A percentile compares a stretch with the other conserved stretches of the same genome.
Evolutionary conservation across 2,888 invertebrate species (phyloP).

Genomic region (Macaria liturata): DNA sequence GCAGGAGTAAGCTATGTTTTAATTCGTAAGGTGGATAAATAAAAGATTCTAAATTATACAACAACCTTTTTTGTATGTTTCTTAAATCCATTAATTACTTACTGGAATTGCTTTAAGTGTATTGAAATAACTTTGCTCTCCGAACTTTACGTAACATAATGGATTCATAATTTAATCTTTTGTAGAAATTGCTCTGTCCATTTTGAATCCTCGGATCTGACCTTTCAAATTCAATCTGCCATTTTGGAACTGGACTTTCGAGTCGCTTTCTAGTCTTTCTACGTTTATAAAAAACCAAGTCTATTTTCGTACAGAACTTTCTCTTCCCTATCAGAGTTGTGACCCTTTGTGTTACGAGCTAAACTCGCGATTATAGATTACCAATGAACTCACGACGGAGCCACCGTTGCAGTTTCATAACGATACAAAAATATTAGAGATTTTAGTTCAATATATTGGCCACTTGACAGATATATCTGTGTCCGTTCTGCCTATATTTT

Average conservation of each 20-base stretch:
- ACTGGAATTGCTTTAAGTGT: no score
- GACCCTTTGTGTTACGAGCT: slow-evolving; percentile 27
- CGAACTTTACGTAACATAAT: neutral
- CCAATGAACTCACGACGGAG: no score
- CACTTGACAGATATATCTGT: no score
- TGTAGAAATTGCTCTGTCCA: neutral
- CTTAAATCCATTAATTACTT: no score
- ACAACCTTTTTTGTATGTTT: no score
- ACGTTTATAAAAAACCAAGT: slow-evolving; percentile 15
- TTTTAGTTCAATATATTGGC: no score
- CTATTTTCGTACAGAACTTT: slow-evolving; percentile 26
- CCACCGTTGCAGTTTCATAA: no score
- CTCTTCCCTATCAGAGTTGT: slow-evolving; percentile 17
- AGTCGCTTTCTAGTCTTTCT: slow-evolving; percentile 24
- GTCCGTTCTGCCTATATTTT: neutral
- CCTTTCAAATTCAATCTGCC: slow-evolving; percentile 19
- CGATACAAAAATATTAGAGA: no score
- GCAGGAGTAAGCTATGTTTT: no score
- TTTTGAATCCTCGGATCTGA: slow-evolving; percentile 2
- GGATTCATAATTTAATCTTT: neutral
- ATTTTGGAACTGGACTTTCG: slow-evolving; percentile 23
- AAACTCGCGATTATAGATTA: slow-evolving; percentile 33
- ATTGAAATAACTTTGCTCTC: no score
- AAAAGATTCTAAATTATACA: no score
- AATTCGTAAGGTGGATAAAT: no score